phyloP scores from a whole-genome alignment of 2,797 vertebrate genomes.

The Pseudocheirus occidentalis region DNA sequence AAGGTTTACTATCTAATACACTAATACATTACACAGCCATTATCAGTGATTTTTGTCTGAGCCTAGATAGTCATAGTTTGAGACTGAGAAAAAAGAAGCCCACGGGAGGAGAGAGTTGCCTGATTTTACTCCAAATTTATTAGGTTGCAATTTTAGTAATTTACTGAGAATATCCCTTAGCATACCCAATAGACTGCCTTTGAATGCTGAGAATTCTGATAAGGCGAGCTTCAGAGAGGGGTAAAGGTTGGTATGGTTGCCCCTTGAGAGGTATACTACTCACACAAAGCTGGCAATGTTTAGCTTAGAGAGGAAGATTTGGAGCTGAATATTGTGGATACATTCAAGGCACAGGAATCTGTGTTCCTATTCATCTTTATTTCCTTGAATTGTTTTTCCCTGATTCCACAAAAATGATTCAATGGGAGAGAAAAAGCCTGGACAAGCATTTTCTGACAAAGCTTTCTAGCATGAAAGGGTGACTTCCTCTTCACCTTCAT shows the following conservation, averaged over 20 bases:
- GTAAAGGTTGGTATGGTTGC: not conserved
- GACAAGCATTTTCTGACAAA: not conserved
- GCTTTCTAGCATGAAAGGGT: too few relatives aligned
- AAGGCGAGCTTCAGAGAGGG: not conserved
- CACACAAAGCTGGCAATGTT: not conserved
- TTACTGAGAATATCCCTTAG: not conserved
- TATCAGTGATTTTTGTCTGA: too few relatives aligned
- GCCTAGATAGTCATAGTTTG: too few relatives aligned
- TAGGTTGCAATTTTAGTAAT: not conserved
- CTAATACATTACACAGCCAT: not conserved
- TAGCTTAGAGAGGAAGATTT: not conserved
- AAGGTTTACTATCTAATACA: not conserved
- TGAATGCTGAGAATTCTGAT: not conserved
- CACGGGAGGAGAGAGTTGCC: not conserved
- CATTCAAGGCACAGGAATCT: not conserved
- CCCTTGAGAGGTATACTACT: not conserved
- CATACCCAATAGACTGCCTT: not conserved
- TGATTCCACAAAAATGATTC: not conserved
- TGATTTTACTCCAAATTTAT: not conserved
- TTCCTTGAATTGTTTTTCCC: not conserved
- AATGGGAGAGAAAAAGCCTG: not conserved
- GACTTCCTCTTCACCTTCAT: not conserved
- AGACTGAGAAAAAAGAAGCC: not conserved
- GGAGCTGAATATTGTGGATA: not conserved
- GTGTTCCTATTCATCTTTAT: not conserved